Evolutionary conservation across 2,888 invertebrate species (phyloP).

Genomic region (Eumacrocentrus americanus): DNA sequence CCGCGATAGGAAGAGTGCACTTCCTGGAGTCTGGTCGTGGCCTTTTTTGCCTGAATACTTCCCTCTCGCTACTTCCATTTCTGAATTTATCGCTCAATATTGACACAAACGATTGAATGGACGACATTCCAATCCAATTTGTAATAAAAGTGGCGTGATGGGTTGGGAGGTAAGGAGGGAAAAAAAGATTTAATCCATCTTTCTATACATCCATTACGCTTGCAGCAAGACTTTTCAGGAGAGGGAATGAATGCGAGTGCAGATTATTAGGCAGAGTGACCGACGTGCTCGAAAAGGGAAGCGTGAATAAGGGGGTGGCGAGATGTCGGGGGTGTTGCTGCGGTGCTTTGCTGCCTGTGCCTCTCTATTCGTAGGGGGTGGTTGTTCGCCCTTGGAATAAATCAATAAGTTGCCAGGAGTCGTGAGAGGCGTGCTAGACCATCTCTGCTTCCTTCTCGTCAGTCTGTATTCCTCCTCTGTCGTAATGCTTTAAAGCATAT

Average conservation of each 20-base stretch:
- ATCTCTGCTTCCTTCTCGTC: conserved; percentile 17
- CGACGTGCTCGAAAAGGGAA: conserved; percentile 17
- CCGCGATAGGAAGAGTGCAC: conserved; percentile 15
- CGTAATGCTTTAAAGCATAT: not conserved
- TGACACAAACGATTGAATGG: conserved; percentile 15
- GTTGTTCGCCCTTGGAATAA: conserved; percentile 44
- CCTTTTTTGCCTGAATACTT: conserved; percentile 6
- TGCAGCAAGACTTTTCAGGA: not conserved
- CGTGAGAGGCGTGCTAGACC: conserved; percentile 18
- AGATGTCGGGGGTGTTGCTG: conserved; percentile 36
- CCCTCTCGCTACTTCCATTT: conserved; percentile 2
- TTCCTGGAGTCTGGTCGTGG: conserved; percentile 12
- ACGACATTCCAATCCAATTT: not conserved
- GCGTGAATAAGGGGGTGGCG: conserved; percentile 14
- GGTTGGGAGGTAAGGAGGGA: not conserved
- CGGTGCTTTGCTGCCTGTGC: conserved; percentile 22
- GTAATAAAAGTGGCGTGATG: not conserved
- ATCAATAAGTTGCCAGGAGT: conserved; percentile 45
- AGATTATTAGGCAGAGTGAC: conserved; percentile 27
- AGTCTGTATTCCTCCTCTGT: conserved; percentile 1
- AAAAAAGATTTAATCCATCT: not conserved
- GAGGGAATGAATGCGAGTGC: conserved; percentile 22
- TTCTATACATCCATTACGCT: conserved; percentile 12
- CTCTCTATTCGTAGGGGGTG: conserved; percentile 19
- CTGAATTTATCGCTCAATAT: conserved; percentile 14